These are phyloP conservation scores for Drosophila multiciliata DNA, from an alignment of 2,888 invertebrate genomes.

Conservation along the genomic window DNA sequence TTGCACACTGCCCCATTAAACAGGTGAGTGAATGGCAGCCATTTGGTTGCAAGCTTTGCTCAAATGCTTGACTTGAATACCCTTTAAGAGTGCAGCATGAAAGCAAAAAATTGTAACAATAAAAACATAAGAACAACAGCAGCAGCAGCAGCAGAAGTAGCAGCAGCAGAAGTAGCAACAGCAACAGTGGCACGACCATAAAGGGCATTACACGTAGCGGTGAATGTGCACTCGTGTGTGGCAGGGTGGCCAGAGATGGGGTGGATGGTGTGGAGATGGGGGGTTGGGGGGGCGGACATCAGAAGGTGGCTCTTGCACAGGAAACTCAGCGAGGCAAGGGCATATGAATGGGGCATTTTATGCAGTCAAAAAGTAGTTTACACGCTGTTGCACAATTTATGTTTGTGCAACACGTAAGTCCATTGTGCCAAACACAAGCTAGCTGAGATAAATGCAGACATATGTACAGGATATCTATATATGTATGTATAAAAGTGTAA, in stretches of 20 bases:
- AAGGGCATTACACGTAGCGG: conserved; percentile 72
- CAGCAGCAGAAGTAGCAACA: conserved; percentile 33
- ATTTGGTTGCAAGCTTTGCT: conserved; percentile 25
- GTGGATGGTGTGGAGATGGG: conserved; percentile 6
- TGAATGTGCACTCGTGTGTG: conserved; percentile 64
- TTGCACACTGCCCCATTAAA: conserved; percentile 29
- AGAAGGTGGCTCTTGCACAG: conserved; percentile 21
- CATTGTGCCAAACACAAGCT: conserved; percentile 61
- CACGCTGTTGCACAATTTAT: conserved; percentile 83
- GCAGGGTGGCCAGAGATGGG: background rate
- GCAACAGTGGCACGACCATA: conserved; percentile 59
- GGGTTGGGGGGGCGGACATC: background rate
- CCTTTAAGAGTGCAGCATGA: conserved; percentile 57
- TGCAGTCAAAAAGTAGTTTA: conserved; percentile 81
- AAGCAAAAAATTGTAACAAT: conserved; percentile 27
- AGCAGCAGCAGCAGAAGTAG: conserved; percentile 7
- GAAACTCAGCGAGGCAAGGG: conserved; percentile 50
- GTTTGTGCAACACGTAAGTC: conserved; percentile 80
- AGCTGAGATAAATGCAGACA: conserved; percentile 36
- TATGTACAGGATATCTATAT: conserved; percentile 1
- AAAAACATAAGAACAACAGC: conserved; percentile 35
- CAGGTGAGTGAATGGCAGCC: conserved; percentile 28
- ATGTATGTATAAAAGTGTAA: background rate
- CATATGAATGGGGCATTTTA: conserved; percentile 69
- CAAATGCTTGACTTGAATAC: conserved; percentile 36